Conservation (phyloP, 2,113 vertebrate species). For the Tetraodon nigroviridis region DNA sequence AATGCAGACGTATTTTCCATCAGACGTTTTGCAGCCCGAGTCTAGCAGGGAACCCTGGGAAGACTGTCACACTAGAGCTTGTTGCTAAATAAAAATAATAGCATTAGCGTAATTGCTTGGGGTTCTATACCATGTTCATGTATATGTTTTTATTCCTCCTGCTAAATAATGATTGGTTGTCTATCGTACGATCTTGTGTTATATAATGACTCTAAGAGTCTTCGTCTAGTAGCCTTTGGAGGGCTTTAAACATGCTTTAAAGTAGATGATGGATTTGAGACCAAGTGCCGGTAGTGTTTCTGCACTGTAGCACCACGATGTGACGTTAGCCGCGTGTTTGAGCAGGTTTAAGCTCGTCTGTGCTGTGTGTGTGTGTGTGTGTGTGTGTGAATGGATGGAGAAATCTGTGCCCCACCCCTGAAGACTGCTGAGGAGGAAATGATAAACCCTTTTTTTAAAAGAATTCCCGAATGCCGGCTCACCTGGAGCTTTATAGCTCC, state of each 20-base stretch:
- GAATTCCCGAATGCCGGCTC: not conserved
- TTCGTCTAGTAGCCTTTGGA: not conserved
- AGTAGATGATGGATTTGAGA: not conserved
- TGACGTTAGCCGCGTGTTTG: constrained; percentile 33
- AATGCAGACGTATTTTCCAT: too few species aligned
- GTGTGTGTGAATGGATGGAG: constrained; percentile 9
- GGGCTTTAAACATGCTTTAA: not conserved
- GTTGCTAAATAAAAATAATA: too few species aligned
- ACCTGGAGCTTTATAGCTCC: not conserved
- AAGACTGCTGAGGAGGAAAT: constrained; percentile 20
- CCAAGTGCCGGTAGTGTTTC: constrained; percentile 6
- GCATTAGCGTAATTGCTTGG: constrained; percentile 2
- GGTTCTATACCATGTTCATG: not conserved
- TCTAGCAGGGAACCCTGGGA: too few species aligned
- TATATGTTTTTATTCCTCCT: not conserved
- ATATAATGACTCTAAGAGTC: not conserved
- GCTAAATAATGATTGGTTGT: not conserved
- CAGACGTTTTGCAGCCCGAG: too few species aligned
- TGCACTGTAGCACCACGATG: constrained; percentile 4
- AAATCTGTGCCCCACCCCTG: constrained; percentile 11
- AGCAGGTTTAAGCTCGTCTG: constrained; percentile 42
- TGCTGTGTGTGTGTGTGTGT: too few species aligned
- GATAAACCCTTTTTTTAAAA: not conserved
- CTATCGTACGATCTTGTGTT: not conserved
- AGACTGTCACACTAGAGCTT: too few species aligned